These are phyloP conservation scores for Pentalonia nigronervosa DNA, from an alignment of 1,140 invertebrate genomes.

Conservation along the genomic window DNA sequence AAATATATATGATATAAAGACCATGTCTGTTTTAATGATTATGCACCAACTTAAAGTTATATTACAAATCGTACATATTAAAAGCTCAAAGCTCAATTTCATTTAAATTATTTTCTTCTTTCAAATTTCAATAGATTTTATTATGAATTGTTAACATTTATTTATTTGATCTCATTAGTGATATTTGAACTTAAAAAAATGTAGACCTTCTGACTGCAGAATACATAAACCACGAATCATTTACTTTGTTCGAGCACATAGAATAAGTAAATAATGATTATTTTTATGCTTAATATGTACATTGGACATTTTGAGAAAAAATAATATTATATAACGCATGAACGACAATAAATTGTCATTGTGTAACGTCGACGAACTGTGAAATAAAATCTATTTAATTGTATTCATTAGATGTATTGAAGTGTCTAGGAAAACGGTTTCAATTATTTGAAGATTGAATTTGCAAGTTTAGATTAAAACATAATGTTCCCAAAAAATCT, in stretches of 20 bases:
- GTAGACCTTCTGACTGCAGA: not conserved
- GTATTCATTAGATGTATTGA: not conserved
- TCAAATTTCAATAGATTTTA: conserved; percentile 45
- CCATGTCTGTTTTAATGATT: conserved; percentile 45
- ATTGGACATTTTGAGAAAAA: conserved; percentile 19
- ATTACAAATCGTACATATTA: conserved; percentile 42
- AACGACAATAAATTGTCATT: conserved; percentile 9
- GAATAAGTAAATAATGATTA: conserved; percentile 35
- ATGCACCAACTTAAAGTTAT: conserved; percentile 43
- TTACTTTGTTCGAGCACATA: conserved; percentile 11
- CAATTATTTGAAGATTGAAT: not conserved
- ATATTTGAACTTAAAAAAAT: conserved; percentile 48
- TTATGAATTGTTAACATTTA: conserved; percentile 44
- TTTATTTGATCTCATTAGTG: conserved; percentile 54
- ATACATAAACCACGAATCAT: conserved; percentile 1
- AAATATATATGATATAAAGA: conserved; percentile 18
- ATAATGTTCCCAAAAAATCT: not conserved
- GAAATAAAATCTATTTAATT: not conserved
- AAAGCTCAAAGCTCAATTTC: conserved; percentile 44
- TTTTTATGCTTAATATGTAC: conserved; percentile 27
- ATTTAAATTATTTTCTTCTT: conserved; percentile 51
- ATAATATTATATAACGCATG: conserved; percentile 26
- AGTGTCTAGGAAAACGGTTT: conserved; percentile 28
- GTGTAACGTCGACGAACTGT: not conserved
- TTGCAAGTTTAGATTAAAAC: not conserved